Evolutionary conservation across 2,888 invertebrate genomes (phyloP), one percentile per base, ranked within the genome.

Genomic region (Mylabris sibirica): DNA sequence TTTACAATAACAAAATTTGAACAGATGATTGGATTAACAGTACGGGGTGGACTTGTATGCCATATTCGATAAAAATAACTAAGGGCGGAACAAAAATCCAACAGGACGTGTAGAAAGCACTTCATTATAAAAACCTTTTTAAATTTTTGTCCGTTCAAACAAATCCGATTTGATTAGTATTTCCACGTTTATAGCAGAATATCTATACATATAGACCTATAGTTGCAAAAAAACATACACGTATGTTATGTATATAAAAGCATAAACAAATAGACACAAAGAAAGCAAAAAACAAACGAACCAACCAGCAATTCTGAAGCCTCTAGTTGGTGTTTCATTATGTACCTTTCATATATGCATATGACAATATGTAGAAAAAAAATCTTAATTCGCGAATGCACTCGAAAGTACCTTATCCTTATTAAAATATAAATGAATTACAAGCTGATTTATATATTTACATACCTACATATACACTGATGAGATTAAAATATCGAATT

Each of bases 61-160:
- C 79, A 79, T 78, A 78, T 79, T 78, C 77, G 78, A 79, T 79
- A 76, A 78, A n/a, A 79, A 78, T 75, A 79, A 77, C 78, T 77
- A 77, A 80, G 78, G 78, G 80, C 77, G 74, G 79, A 77, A 80
- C 78, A 79, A 79, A 79, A 81, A 81, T 81, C 77, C 77, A 76
- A 78, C 80, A 76, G 78, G 80, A 79, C 80, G 79, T 77, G 78
- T 70, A 79, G 80, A 81, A 81, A 82, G 82, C 80, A 81, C 82
- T 82, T 82, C 81, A 82, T 82, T 82, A 82, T 80, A 77, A 80
- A 82, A 82, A 81, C 80, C 81, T 81, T 82, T 81, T 81, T 81
- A 78, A 80, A 77, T 79, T 81, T 44, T 79, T 79, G 77, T 77
- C 81, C 80, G 80, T 82, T 81, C 82, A 80, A 81, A 82, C 81